phyloP scores from a whole-genome alignment of 2,888 invertebrate genomes.

The Melipona beecheii region DNA sequence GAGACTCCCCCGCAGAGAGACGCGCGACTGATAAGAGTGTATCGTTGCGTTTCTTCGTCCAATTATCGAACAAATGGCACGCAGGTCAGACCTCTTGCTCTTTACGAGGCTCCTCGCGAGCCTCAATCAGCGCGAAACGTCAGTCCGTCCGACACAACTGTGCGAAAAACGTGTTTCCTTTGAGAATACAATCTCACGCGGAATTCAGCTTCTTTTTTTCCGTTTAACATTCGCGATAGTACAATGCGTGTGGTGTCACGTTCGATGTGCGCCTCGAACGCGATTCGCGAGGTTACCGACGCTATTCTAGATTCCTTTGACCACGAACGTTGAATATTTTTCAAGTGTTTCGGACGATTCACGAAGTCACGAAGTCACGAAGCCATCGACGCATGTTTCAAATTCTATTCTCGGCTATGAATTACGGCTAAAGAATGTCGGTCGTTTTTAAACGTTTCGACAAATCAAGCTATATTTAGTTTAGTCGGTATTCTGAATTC shows the following conservation, averaged over 20 bases:
- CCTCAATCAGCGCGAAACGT: conserved; percentile 24
- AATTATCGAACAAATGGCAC: conserved; percentile 56
- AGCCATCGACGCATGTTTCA: too few relatives aligned
- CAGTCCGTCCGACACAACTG: conserved; percentile 26
- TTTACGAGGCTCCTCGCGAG: conserved; percentile 14
- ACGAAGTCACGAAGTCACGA: too few relatives aligned
- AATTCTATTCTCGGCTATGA: too few relatives aligned
- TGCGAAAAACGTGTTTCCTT: conserved; percentile 38
- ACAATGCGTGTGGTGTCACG: background rate
- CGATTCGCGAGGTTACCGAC: background rate
- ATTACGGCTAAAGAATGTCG: background rate
- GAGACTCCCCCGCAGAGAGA: conserved; percentile 70
- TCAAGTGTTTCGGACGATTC: too few relatives aligned
- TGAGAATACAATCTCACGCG: background rate
- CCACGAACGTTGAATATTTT: background rate
- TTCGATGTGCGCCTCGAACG: background rate
- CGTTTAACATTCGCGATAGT: background rate
- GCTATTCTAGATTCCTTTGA: background rate
- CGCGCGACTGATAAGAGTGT: conserved; percentile 50
- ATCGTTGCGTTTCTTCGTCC: conserved; percentile 46
- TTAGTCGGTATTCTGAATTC: background rate
- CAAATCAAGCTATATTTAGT: conserved; percentile 9
- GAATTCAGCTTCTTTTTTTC: background rate
- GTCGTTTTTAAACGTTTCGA: conserved; percentile 20
- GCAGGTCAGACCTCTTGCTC: conserved; percentile 65